phyloP scores from a whole-genome alignment of 2,113 vertebrate genomes.

The Campylorhamphus procurvoides region DNA sequence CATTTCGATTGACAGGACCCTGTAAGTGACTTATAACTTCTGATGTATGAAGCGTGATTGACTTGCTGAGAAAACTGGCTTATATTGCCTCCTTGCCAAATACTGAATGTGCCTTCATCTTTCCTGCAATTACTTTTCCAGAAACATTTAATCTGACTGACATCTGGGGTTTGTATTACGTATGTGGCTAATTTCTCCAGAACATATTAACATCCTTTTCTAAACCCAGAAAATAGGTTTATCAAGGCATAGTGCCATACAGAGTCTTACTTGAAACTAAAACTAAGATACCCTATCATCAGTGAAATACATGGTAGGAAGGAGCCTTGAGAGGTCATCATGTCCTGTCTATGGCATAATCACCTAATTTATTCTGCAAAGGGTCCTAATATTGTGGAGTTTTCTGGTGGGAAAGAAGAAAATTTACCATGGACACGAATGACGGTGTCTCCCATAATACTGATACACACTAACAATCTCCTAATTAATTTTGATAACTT shows the following conservation, averaged over 20 bases:
- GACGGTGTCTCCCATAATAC: not conserved
- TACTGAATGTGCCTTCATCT: not conserved
- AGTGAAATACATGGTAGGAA: not conserved
- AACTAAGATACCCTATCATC: not conserved
- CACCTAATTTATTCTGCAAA: not conserved
- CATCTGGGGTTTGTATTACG: not conserved
- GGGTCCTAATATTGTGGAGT: not conserved
- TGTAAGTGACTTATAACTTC: not conserved
- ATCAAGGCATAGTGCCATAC: not conserved
- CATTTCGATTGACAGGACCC: not conserved
- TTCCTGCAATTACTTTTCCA: not conserved
- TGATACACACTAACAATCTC: not conserved
- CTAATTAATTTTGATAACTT: not conserved
- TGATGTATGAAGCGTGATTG: not conserved
- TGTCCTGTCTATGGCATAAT: not conserved
- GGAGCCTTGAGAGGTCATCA: not conserved
- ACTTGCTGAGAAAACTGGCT: not conserved
- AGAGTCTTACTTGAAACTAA: not conserved
- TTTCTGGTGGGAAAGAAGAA: not conserved
- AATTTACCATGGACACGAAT: not conserved
- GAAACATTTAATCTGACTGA: not conserved
- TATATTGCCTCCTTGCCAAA: not conserved
- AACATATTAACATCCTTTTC: not conserved
- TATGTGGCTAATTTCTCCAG: not conserved
- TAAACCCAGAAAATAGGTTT: not conserved